Percentiles rank a stretch among this genome's conserved stretches.
Conservation (phyloP, 2,113 vertebrate genomes). For the Siniperca chuatsi region DNA sequence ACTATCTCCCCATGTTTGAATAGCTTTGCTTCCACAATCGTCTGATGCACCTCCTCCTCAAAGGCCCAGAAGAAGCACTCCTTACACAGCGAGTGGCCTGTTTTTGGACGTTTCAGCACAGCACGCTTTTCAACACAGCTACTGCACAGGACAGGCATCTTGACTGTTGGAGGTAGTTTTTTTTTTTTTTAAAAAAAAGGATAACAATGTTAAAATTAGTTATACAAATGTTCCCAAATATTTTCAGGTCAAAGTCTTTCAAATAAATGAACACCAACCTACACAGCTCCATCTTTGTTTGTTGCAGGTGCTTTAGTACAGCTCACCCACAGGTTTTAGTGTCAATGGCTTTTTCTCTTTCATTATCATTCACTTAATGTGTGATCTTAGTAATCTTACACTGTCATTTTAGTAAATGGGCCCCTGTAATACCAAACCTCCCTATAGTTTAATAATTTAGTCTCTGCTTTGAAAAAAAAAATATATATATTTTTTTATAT, state of each 20-base stretch:
- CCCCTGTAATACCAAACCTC: background rate
- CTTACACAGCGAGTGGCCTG: conserved; percentile 87
- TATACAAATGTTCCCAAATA: background rate
- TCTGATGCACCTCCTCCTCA: conserved; percentile 90
- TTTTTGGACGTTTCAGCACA: conserved; percentile 84
- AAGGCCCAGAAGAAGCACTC: conserved; percentile 90
- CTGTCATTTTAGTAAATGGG: background rate
- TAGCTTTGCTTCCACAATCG: conserved; percentile 83
- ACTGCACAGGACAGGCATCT: conserved; percentile 85
- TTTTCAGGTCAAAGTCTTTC: background rate
- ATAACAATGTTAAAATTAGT: background rate
- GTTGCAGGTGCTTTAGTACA: background rate
- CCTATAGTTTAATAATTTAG: background rate
- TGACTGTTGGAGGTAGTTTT: conserved; percentile 15
- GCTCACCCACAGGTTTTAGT: background rate
- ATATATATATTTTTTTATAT: too few relatives aligned
- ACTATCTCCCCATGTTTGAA: conserved; percentile 86
- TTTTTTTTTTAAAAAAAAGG: background rate
- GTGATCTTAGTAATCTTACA: background rate
- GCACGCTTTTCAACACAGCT: conserved; percentile 80
- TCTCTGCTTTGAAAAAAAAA: background rate
- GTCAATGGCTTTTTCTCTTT: background rate
- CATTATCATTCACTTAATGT: background rate
- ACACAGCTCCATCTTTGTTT: background rate
- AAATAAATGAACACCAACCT: background rate